Percentiles rank a stretch among this genome's conserved stretches.
Evolutionary conservation across 2,797 vertebrate genomes (phyloP).

Genomic region (Lepilemur septentrionalis): DNA sequence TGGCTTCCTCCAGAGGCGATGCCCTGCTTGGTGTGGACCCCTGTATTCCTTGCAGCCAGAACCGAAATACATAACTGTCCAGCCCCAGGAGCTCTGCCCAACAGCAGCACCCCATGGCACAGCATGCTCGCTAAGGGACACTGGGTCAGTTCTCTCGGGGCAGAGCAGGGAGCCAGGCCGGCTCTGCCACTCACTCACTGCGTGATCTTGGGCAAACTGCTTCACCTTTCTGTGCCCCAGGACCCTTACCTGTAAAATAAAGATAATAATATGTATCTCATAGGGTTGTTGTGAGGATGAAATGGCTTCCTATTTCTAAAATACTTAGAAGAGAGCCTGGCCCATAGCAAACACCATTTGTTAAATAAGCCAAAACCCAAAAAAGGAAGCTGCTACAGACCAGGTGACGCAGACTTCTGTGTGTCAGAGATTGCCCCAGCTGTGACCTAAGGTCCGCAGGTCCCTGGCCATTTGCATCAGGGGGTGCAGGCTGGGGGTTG

Average conservation of each 20-base stretch:
- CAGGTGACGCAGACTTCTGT: not conserved
- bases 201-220: not conserved
- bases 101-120: not conserved
- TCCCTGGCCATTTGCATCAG: not conserved
- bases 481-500: rapidly evolving
- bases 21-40: not conserved
- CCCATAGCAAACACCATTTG: not conserved
- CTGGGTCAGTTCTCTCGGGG: not conserved
- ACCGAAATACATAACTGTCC: not conserved
- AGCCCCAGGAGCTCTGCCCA: not conserved
- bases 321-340: not conserved
- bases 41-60: not conserved
- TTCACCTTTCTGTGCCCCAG: not conserved
- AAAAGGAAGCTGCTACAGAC: not conserved
- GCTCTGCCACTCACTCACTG: not conserved
- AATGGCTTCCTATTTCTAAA: conserved; percentile 7
- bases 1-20: not conserved
- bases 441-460: not conserved
- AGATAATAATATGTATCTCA: not conserved
- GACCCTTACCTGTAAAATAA: conserved; percentile 26
- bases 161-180: not conserved
- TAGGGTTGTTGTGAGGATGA: not conserved
- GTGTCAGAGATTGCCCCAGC: not conserved
- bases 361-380: not conserved
- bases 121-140: not conserved